Evolutionary conservation across 2,888 invertebrate genomes (phyloP), one percentile per base, ranked within the genome.

Genomic region (Eupithecia subumbrata): DNA sequence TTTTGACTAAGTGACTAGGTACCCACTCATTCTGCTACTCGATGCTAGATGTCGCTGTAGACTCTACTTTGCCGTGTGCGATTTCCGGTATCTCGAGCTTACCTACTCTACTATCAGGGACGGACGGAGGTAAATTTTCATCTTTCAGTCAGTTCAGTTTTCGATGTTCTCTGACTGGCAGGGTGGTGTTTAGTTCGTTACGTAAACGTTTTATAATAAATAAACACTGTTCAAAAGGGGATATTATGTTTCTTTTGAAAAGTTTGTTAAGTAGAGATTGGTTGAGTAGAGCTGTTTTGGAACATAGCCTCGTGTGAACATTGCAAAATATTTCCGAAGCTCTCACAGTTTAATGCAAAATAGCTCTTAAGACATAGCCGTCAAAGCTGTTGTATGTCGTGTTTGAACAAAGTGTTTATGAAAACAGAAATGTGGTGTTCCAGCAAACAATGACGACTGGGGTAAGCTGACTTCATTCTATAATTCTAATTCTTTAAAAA

Each of bases 141-240:
- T 88, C 88, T 90, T 92, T 91, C 90, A 91, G 90, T 85, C 85
- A 82, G 89, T 90, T 92, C 90, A 92, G 94, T 94, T 89, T 91
- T 88, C 90, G 89, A 89, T 88, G 92, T 90, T 88, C 89, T 84
- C 84, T 91, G 90, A 76, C 86, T 83, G 83, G 90, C 88, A 91
- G 90, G 91, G 92, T 88, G 91, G 92, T 90, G 92, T 92, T 92
- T 91, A 85, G 87, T 84, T 84, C 87, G 90, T 92, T 93, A 92
- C 92, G 90, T 92, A 91, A 87, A 92, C 88, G 87, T 86, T 76
- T 90, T 89, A 87, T 87, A 25, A 86, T 88, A 87, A 87, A 74
- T 72, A 74, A 67, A 74, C 67, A 77, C 40, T 40, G 34, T 48
- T 14, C 67, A 34, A 66, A 9, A 7, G 18, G 18, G 14, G 52